phyloP scores from a whole-genome alignment of 1,140 invertebrate species.

The Atta cephalotes region DNA sequence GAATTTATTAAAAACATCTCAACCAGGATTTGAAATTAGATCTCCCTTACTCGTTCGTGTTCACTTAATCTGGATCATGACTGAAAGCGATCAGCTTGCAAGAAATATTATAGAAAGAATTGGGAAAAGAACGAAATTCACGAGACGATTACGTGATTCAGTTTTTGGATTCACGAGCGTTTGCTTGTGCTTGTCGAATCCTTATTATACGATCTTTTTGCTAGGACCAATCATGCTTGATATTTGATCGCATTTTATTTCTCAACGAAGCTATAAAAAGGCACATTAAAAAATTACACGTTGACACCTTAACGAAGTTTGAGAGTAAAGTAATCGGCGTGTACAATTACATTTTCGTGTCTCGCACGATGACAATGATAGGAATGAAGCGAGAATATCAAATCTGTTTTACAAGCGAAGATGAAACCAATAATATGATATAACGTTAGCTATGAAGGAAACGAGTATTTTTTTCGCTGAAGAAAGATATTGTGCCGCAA shows the following conservation, averaged over 20 bases:
- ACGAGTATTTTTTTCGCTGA: not conserved
- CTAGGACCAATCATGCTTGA: conserved; percentile 46
- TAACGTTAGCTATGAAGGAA: conserved; percentile 36
- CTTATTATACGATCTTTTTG: not conserved
- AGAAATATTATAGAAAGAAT: conserved; percentile 4
- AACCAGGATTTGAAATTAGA: too few relatives aligned
- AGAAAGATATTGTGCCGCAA: conserved; percentile 18
- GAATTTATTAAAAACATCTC: too few relatives aligned
- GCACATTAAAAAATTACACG: conserved; percentile 68
- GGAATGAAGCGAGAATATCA: conserved; percentile 43
- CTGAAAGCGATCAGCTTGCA: not conserved
- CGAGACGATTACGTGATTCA: not conserved
- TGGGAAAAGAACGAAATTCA: not conserved
- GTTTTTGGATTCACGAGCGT: conserved; percentile 1
- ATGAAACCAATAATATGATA: conserved; percentile 10
- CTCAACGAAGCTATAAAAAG: conserved; percentile 67
- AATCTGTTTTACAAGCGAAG: conserved; percentile 34
- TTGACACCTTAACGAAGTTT: conserved; percentile 52
- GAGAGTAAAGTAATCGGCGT: conserved; percentile 46
- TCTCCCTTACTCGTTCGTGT: not conserved
- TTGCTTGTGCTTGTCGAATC: not conserved
- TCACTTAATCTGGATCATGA: too few relatives aligned
- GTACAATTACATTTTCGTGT: conserved; percentile 31
- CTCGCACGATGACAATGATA: conserved; percentile 41
- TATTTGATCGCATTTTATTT: conserved; percentile 60